A percentile compares a stretch with the other conserved stretches of the same genome.
Conservation (phyloP, 1,140 invertebrate genomes). For the Drosophila serrata region DNA sequence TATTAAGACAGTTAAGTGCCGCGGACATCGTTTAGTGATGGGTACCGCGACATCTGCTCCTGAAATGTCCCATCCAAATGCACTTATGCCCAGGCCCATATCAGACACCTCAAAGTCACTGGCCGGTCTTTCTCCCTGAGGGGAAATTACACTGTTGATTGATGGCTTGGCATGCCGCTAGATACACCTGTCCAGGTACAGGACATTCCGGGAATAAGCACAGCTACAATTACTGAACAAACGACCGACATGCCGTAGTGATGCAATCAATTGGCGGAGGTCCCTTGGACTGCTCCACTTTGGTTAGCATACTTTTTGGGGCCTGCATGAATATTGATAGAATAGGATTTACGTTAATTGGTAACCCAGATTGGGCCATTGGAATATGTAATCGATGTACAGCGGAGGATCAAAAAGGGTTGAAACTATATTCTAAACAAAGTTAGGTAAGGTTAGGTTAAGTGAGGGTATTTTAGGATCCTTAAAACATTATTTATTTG, state of each 20-base stretch:
- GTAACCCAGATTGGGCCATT: background rate
- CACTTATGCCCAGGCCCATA: conserved; percentile 1
- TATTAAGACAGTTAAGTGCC: conserved; percentile 53
- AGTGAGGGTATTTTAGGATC: background rate
- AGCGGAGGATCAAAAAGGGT: too few relatives aligned
- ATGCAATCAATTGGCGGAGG: conserved; percentile 6
- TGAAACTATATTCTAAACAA: too few relatives aligned
- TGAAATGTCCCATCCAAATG: conserved; percentile 17
- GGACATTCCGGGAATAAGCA: conserved; percentile 15
- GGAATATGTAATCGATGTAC: background rate
- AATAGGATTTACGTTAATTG: conserved; percentile 10
- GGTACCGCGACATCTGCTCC: conserved; percentile 36
- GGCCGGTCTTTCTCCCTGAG: too few relatives aligned
- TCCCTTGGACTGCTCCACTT: conserved; percentile 15
- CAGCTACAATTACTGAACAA: conserved; percentile 7
- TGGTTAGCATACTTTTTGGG: conserved; percentile 25
- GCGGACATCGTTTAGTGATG: conserved; percentile 5
- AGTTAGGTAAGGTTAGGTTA: background rate
- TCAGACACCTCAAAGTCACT: conserved; percentile 30
- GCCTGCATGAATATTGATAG: conserved; percentile 18
- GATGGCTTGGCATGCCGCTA: conserved; percentile 27
- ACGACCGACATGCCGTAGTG: background rate
- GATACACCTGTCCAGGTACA: conserved; percentile 26
- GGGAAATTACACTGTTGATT: conserved; percentile 37
- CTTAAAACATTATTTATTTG: background rate